Conservation (phyloP, 2,888 invertebrate genomes). For the Salticus scenicus region DNA sequence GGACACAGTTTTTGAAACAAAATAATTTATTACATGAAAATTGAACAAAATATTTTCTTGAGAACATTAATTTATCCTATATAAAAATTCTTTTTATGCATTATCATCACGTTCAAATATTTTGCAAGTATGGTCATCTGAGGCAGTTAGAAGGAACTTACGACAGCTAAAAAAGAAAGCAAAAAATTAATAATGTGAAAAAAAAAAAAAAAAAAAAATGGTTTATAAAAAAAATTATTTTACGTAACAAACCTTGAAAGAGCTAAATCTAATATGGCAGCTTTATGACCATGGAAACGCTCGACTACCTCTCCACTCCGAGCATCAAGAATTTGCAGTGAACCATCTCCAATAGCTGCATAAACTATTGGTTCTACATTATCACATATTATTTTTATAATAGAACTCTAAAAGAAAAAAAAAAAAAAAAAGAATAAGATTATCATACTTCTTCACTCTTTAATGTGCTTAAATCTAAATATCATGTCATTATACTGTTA, state of each 20-base stretch:
- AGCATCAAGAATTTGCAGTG: slow-evolving; percentile 55
- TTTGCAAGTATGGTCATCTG: slow-evolving; percentile 38
- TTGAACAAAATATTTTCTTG: too few relatives aligned
- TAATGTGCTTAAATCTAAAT: too few relatives aligned
- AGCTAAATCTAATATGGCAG: slow-evolving; percentile 63
- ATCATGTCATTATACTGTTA: too few relatives aligned
- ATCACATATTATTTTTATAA: slow-evolving; percentile 36
- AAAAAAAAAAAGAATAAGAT: too few relatives aligned
- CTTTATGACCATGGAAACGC: slow-evolving; percentile 46
- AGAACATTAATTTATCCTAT: too few relatives aligned
- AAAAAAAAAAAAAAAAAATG: too few relatives aligned
- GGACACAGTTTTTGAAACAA: too few relatives aligned
- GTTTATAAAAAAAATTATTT: too few relatives aligned
- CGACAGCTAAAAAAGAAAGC: slow-evolving; percentile 25
- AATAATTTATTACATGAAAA: too few relatives aligned
- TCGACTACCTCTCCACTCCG: slow-evolving; percentile 46
- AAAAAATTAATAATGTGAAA: too few relatives aligned
- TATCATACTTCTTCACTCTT: too few relatives aligned
- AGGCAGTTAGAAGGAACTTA: slow-evolving; percentile 2
- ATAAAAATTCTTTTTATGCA: too few relatives aligned
- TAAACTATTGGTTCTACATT: slow-evolving; percentile 44
- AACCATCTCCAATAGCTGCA: slow-evolving; percentile 53
- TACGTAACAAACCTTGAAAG: slow-evolving; percentile 53
- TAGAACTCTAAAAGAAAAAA: slow-evolving; percentile 23
- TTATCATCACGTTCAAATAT: slow-evolving; percentile 18